Base-by-base conservation (phyloP, 2,797 vertebrate genomes). In the Hypotaenidia philippensis region DNA sequence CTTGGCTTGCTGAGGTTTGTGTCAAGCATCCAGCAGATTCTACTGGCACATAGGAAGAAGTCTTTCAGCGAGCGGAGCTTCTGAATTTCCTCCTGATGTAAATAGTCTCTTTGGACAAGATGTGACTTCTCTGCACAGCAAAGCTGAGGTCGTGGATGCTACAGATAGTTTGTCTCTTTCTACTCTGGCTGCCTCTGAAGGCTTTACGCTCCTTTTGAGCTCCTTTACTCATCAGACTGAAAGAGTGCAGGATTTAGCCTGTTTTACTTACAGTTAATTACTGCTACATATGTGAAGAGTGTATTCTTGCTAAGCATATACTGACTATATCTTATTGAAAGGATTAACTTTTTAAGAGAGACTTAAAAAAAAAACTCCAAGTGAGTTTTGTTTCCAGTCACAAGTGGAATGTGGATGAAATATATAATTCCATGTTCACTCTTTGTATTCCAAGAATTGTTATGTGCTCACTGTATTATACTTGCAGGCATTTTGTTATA, bases 401-500 rank as follows among this genome's bases (percentile, higher is more conserved):
- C 71, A 93, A 94, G 41, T 63, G 83, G 94, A 97, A 93, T 83
- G n/a, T 97, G 94, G 91, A 86, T 83, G 71, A 93, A 95, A 64
- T 63, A 82, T 63, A 61, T 34, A 89, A 93, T 70, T 87, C 64
- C 91, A 89, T 93, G 91, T 97, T 96, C 96, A 87, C 90, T 97
- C 94, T 87, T 90, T 68, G 63, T 96, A 89, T 94, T 97, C 56
- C 72, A 95, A 89, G 93, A 96, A 93, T 81, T 75, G 83, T 92
- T 93, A 95, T 89, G 84, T 97, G 92, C 64, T 89, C 83, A 90
- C 71, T 96, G 89, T 97, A 89, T 96, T 97, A 87, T 96, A 97
- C 96, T 94, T 97, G 82, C 95, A 97, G 97, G 95, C 57, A 92
- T 98, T 98, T 97, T 97, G 92, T 97, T 97, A 95, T 90, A 96